Base-by-base conservation (phyloP, 2,113 vertebrate genomes). In the Ranitomeya variabilis region DNA sequence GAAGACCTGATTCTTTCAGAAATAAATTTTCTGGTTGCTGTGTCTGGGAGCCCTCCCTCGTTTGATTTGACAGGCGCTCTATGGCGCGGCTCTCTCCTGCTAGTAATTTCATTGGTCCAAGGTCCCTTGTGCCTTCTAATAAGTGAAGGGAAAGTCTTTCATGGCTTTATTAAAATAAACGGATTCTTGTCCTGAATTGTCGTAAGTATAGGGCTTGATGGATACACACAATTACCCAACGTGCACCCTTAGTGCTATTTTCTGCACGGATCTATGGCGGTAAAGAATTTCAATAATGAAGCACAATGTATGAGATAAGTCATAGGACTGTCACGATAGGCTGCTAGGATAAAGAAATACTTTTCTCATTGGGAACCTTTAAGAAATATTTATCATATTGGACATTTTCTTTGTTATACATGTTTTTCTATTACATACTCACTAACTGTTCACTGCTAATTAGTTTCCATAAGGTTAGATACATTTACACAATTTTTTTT, bases 131-230 rank as follows among this genome's bases (percentile, higher is more conserved):
- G 87, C 19, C 60, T 85, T 64, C 60, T 89, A 89, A 85, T 85
- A 85, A 85, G 87, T 85, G 87, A 78, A 23, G 74, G 73, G 76
- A 79, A 85, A 89, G 73, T 89, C 87, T 89, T 79, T 89, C 74
- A 89, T 59, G 54, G 82, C 87, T 89, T 89, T 89, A 89, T 89
- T 89, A 85, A 89, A 67, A 89, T 69, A 89, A 89, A 89, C 73
- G 21, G 26, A 52, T 79, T 83, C 82, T 69, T 69, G 73, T 79
- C 82, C 16, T 74, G 37, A 45, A 37, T 45, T 45, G 62, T 60
- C 54, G 60, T 83, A 85, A 79, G 51, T 57, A 67, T 66, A 55
- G 76, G 59, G 64, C 16, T 71, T 84, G 82, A 89, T 89, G 82
- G 81, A 89, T 89, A 69, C 52, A 79, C 26, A 79, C 81, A 89